A percentile compares a stretch with the other conserved stretches of the same genome.
These are phyloP conservation scores for Mallotus villosus DNA, from an alignment of 2,797 vertebrate species.

Conservation along the genomic window DNA sequence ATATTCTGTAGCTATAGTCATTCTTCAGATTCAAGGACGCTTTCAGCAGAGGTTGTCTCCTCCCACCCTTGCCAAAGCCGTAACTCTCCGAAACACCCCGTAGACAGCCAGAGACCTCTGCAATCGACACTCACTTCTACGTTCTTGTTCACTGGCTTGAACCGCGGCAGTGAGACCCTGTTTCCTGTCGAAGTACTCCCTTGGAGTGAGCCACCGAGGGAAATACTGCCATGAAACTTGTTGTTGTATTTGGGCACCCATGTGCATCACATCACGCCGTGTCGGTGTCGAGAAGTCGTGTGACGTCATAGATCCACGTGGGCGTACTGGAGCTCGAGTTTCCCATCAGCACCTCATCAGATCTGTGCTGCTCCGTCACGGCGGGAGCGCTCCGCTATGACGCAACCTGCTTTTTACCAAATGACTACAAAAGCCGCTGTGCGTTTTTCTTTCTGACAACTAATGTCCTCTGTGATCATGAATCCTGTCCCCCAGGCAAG, in stretches of 20 bases:
- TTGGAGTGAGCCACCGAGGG: neutral
- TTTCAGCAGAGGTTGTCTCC: too few relatives aligned
- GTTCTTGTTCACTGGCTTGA: neutral
- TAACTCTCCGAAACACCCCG: neutral
- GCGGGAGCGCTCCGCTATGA: neutral
- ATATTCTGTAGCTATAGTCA: too few relatives aligned
- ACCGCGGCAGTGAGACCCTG: neutral
- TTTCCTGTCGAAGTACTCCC: neutral
- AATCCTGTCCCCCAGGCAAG: neutral
- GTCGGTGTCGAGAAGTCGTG: too few relatives aligned
- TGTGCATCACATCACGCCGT: too few relatives aligned
- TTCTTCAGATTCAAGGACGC: too few relatives aligned
- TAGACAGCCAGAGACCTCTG: too few relatives aligned
- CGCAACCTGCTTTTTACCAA: neutral
- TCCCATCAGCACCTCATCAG: too few relatives aligned
- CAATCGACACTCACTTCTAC: neutral
- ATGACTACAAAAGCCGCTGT: neutral
- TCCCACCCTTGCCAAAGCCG: too few relatives aligned
- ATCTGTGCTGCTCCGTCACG: neutral
- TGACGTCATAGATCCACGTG: neutral
- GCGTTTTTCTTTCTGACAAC: neutral
- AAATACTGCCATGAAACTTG: neutral
- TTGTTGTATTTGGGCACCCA: too few relatives aligned
- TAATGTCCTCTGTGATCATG: neutral
- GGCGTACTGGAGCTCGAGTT: neutral